phyloP scores from a whole-genome alignment of 2,888 invertebrate genomes.

The Archips xylosteana region DNA sequence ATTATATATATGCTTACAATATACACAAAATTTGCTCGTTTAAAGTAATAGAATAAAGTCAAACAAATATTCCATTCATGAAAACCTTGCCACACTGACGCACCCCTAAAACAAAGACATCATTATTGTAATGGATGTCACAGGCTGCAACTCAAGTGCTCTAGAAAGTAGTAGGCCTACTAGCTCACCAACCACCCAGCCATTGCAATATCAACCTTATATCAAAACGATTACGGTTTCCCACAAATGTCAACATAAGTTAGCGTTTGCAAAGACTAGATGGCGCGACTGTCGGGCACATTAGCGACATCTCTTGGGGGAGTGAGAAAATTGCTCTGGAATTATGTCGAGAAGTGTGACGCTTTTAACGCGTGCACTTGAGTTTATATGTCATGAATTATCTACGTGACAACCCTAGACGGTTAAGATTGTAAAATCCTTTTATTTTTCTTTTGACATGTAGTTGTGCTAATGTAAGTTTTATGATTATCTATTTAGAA shows the following conservation, averaged over 20 bases:
- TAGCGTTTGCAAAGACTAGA: conserved; percentile 65
- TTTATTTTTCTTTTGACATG: background rate
- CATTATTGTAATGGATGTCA: conserved; percentile 84
- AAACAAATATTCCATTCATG: no score
- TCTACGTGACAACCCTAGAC: conserved; percentile 20
- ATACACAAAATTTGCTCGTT: no score
- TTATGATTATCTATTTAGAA: no score
- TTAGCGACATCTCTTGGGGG: conserved; percentile 79
- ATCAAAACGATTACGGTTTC: conserved; percentile 42
- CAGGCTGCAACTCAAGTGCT: conserved; percentile 80
- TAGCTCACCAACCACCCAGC: conserved; percentile 44
- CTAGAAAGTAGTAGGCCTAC: conserved; percentile 68
- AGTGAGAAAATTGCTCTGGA: conserved; percentile 80
- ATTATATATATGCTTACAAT: no score
- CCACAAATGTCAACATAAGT: conserved; percentile 49
- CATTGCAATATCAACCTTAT: conserved; percentile 52
- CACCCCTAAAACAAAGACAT: conserved; percentile 75
- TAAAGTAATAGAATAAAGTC: no score
- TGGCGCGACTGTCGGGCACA: conserved; percentile 77
- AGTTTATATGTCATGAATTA: conserved; percentile 42
- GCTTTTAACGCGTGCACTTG: conserved; percentile 52
- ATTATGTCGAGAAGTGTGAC: conserved; percentile 68
- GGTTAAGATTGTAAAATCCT: conserved; percentile 9
- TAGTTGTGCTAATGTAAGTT: background rate
- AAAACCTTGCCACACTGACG: background rate